These are phyloP conservation scores for Desmodus rotundus DNA, from an alignment of 2,113 vertebrate species.

Conservation along the genomic window DNA sequence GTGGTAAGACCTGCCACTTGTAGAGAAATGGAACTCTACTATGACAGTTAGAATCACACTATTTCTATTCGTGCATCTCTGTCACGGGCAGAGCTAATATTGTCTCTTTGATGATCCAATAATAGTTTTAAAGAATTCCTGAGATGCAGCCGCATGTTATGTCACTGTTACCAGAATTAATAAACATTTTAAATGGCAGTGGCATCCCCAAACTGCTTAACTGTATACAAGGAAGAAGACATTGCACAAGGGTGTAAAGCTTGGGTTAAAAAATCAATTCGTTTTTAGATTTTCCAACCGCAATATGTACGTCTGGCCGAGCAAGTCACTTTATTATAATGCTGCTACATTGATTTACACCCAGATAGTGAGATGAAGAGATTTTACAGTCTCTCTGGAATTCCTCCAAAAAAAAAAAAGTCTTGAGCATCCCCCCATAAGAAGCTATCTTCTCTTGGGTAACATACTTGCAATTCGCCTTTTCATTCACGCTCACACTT, in stretches of 20 bases:
- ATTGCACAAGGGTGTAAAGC: conserved; percentile 45
- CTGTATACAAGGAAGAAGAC: conserved; percentile 40
- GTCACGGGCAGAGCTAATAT: background rate
- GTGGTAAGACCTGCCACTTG: background rate
- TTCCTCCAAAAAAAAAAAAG: background rate
- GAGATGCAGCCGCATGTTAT: background rate
- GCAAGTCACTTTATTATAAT: conserved; percentile 56
- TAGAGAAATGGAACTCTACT: background rate
- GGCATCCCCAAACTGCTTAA: background rate
- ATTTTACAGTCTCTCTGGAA: conserved; percentile 25
- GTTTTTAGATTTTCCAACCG: conserved; percentile 69
- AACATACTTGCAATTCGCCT: conserved; percentile 35
- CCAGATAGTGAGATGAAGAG: conserved; percentile 28
- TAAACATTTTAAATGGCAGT: conserved; percentile 9
- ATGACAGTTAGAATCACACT: background rate
- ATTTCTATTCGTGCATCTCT: background rate
- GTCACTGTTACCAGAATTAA: conserved; percentile 46
- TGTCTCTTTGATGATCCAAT: background rate
- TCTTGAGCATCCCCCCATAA: background rate
- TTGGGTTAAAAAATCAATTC: conserved; percentile 40
- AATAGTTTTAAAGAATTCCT: conserved; percentile 12
- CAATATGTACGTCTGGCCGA: conserved; percentile 44
- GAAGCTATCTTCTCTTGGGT: background rate
- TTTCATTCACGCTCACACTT: conserved; percentile 36
- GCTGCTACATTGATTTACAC: conserved; percentile 56